Evolutionary conservation across 2,113 vertebrate species (phyloP).

Genomic region (Neomonachus schauinslandi): DNA sequence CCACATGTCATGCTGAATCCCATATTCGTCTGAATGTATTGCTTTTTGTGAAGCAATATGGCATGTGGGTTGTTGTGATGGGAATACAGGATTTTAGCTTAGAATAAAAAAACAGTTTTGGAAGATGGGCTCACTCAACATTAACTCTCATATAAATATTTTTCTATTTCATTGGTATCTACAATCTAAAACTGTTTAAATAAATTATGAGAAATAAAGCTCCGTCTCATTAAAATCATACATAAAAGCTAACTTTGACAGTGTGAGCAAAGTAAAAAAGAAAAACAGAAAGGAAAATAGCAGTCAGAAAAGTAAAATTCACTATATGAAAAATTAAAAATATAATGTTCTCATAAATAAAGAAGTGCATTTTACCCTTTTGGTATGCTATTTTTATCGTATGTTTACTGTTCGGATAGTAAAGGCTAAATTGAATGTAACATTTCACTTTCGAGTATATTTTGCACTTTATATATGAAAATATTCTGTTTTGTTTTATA

Average conservation of each 20-base stretch:
- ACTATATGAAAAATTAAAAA: neutral
- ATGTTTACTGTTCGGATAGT: neutral
- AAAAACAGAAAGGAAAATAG: neutral
- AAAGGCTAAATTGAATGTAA: neutral
- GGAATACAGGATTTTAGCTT: neutral
- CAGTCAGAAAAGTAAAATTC: neutral
- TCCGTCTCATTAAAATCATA: constrained; percentile 27
- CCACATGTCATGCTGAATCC: neutral
- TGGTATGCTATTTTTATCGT: neutral
- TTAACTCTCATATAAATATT: neutral
- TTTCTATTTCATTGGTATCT: neutral
- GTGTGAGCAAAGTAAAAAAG: neutral
- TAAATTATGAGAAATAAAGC: constrained; percentile 18
- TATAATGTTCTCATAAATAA: neutral
- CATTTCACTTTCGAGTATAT: neutral
- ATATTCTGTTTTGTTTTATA: neutral
- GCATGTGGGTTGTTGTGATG: neutral
- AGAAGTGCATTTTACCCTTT: neutral
- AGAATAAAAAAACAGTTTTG: neutral
- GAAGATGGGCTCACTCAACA: neutral
- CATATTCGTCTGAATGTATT: neutral
- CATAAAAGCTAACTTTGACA: constrained; percentile 24
- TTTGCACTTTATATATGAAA: neutral
- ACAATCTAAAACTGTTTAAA: constrained; percentile 30
- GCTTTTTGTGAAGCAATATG: neutral